Evolutionary conservation across 2,113 vertebrate species (phyloP).

Genomic region (Hemichromis elongatus): DNA sequence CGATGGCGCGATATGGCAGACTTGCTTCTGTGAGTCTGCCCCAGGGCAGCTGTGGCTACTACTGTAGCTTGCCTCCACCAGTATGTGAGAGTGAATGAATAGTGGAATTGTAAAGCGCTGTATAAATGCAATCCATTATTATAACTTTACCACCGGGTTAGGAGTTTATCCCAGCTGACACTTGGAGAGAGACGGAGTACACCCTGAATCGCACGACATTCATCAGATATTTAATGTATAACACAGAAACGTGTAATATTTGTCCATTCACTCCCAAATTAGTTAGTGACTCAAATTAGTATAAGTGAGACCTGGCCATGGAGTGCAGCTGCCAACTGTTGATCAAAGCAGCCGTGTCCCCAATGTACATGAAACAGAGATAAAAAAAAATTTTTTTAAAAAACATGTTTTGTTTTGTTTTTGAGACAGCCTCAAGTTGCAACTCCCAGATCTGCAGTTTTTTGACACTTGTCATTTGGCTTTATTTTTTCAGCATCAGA

Average conservation of each 20-base stretch:
- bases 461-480: neutral
- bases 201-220: neutral
- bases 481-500: neutral
- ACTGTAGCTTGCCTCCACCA: too few species aligned
- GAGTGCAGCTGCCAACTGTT: neutral
- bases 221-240: neutral
- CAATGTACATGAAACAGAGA: rapidly evolving
- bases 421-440: neutral
- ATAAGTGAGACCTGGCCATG: neutral
- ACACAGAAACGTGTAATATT: neutral
- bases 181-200: neutral
- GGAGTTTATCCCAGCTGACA: neutral
- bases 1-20: too few species aligned
- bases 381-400: too few species aligned
- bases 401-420: neutral
- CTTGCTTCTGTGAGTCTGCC: too few species aligned
- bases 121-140: too few species aligned
- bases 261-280: neutral
- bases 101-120: too few species aligned
- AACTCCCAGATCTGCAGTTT: neutral
- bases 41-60: too few species aligned
- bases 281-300: neutral
- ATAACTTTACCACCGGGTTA: neutral
- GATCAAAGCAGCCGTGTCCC: neutral
- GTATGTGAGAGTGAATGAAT: too few species aligned